Percentiles rank a stretch among this genome's conserved stretches.
Conservation (phyloP, 2,113 vertebrate genomes). For the Gymnogyps californianus region DNA sequence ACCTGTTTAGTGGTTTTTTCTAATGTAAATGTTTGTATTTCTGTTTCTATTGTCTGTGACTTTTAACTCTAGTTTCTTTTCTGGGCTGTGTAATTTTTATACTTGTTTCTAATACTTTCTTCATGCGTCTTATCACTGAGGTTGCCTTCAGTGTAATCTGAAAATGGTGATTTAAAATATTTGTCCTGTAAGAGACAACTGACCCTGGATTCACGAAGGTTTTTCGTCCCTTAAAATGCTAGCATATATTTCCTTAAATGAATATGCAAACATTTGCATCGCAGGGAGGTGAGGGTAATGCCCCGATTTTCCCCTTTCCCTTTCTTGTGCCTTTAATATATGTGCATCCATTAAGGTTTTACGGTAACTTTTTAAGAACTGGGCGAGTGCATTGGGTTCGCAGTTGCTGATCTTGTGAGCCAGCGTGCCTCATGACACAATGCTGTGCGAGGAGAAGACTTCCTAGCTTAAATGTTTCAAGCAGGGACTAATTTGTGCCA, state of each 20-base stretch:
- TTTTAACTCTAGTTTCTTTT: slow-evolving; percentile 45
- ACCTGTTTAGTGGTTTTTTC: slow-evolving; percentile 75
- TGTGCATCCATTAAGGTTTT: not conserved
- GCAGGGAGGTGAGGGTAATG: not conserved
- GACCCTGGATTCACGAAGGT: not conserved
- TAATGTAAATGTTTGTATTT: slow-evolving; percentile 73
- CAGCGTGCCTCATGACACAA: not conserved
- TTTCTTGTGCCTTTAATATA: not conserved
- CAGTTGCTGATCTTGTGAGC: not conserved
- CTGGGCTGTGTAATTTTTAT: not conserved
- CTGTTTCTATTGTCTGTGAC: slow-evolving; percentile 50
- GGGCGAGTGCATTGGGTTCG: rapidly evolving
- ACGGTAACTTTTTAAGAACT: not conserved
- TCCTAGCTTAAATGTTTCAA: not conserved
- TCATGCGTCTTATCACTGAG: not conserved
- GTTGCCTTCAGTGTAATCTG: not conserved
- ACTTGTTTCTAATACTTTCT: not conserved
- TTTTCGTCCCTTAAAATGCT: not conserved
- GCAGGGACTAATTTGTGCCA: not conserved
- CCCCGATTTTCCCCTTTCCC: not conserved
- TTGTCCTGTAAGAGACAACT: not conserved
- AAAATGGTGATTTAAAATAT: not conserved
- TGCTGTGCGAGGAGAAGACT: not conserved
- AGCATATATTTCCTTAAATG: not conserved
- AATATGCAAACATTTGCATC: not conserved